A percentile compares a stretch with the other conserved stretches of the same genome.
These are phyloP conservation scores for Elysia crispata DNA, from an alignment of 2,888 invertebrate species.

Conservation along the genomic window DNA sequence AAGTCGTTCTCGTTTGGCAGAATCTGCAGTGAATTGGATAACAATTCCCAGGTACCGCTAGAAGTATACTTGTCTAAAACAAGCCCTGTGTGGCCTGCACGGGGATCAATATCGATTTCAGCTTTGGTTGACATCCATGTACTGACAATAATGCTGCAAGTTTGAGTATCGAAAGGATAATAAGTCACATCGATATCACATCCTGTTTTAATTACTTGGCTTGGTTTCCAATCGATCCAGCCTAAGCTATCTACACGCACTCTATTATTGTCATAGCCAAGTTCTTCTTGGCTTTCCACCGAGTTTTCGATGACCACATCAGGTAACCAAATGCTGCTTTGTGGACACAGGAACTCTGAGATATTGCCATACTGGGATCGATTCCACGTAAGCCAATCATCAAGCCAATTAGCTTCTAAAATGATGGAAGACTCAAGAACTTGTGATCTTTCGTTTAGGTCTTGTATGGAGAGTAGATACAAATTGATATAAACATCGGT, in stretches of 20 bases:
- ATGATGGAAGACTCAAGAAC: slow-evolving; percentile 16
- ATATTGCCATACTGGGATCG: slow-evolving; percentile 29
- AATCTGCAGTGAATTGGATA: not conserved
- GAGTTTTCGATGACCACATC: slow-evolving; percentile 42
- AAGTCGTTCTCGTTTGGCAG: not conserved
- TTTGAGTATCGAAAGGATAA: slow-evolving; percentile 54
- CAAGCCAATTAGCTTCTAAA: slow-evolving; percentile 14
- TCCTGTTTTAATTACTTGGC: slow-evolving; percentile 41
- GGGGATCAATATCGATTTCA: slow-evolving; percentile 21
- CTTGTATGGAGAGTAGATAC: slow-evolving; percentile 6
- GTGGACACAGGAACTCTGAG: slow-evolving; percentile 40
- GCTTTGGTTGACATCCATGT: slow-evolving; percentile 13
- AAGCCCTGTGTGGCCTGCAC: not conserved
- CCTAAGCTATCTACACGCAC: slow-evolving; percentile 37
- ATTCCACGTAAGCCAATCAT: slow-evolving; percentile 40
- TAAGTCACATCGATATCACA: slow-evolving; percentile 54
- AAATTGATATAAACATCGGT: not conserved
- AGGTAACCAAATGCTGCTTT: slow-evolving; percentile 49
- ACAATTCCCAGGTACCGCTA: slow-evolving; percentile 39
- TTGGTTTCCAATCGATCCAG: slow-evolving; percentile 43
- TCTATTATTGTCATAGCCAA: slow-evolving; percentile 34
- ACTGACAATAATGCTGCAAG: slow-evolving; percentile 26
- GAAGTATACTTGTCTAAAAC: slow-evolving; percentile 17
- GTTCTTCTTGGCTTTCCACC: slow-evolving; percentile 16
- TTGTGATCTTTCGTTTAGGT: not conserved